A percentile compares a stretch with the other conserved stretches of the same genome.
These are phyloP conservation scores for Nasonia vitripennis DNA, from an alignment of 1,140 invertebrate species.

Conservation along the genomic window DNA sequence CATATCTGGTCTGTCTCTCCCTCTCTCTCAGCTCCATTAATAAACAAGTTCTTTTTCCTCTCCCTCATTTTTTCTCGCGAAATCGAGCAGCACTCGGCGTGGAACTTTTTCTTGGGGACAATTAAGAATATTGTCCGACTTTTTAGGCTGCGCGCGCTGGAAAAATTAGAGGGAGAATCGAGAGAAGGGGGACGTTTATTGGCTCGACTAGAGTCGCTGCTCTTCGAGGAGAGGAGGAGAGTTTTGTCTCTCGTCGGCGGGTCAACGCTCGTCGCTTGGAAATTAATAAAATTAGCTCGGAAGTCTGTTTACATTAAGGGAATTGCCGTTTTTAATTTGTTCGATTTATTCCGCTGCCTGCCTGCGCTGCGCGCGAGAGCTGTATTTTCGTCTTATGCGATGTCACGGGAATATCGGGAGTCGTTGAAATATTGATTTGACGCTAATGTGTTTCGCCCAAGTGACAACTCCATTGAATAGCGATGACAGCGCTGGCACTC, in stretches of 20 bases:
- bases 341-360: background rate
- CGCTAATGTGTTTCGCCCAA: background rate
- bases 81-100: background rate
- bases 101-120: constrained; percentile 52
- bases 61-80: constrained; percentile 3
- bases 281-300: background rate
- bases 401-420: background rate
- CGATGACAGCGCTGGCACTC: background rate
- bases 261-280: background rate
- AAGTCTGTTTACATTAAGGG: background rate
- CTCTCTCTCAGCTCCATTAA: constrained; percentile 41
- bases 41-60: constrained; percentile 46
- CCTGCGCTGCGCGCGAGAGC: background rate
- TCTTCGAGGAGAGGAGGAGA: background rate
- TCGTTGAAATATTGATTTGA: constrained; percentile 16
- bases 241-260: background rate
- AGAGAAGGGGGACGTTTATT: background rate
- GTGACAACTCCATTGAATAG: constrained; percentile 17
- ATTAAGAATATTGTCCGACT: constrained; percentile 59
- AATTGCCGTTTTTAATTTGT: background rate
- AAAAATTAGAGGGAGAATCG: background rate
- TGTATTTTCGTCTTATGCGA: background rate
- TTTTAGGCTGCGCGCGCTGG: constrained; percentile 42
- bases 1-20: constrained; percentile 19
- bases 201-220: background rate